These are phyloP conservation scores for Passer montanus DNA, from an alignment of 2,113 vertebrate species.

Conservation along the genomic window DNA sequence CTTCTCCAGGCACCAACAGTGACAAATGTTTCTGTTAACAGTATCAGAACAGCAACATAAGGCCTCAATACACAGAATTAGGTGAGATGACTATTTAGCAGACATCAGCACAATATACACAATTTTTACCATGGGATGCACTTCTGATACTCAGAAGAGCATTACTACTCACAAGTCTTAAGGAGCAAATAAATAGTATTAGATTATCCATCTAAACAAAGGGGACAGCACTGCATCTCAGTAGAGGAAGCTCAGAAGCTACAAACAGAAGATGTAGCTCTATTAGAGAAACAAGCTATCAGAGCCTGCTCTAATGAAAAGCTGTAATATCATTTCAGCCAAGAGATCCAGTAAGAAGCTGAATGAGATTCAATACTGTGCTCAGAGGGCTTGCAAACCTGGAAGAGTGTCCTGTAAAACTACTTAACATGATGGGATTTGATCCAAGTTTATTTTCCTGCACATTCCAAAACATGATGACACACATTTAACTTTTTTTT, in stretches of 20 bases:
- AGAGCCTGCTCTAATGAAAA: background rate
- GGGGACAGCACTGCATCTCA: background rate
- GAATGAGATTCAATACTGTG: background rate
- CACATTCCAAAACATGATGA: background rate
- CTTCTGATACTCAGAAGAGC: background rate
- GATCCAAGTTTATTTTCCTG: background rate
- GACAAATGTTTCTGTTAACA: background rate
- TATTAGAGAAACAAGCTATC: background rate
- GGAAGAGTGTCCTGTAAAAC: background rate
- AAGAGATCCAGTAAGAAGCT: background rate
- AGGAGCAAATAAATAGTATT: background rate
- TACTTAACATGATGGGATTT: background rate
- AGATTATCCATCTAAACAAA: background rate
- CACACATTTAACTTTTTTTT: background rate
- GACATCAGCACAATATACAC: background rate
- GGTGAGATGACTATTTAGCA: background rate
- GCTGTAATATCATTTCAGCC: background rate
- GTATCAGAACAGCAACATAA: background rate
- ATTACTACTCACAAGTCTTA: background rate
- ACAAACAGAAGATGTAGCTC: background rate
- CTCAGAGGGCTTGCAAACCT: background rate
- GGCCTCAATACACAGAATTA: background rate
- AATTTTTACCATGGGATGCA: background rate
- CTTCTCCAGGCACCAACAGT: background rate
- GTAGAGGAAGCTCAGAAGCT: background rate